phyloP scores from a whole-genome alignment of 2,797 vertebrate species.

The Characodon lateralis region DNA sequence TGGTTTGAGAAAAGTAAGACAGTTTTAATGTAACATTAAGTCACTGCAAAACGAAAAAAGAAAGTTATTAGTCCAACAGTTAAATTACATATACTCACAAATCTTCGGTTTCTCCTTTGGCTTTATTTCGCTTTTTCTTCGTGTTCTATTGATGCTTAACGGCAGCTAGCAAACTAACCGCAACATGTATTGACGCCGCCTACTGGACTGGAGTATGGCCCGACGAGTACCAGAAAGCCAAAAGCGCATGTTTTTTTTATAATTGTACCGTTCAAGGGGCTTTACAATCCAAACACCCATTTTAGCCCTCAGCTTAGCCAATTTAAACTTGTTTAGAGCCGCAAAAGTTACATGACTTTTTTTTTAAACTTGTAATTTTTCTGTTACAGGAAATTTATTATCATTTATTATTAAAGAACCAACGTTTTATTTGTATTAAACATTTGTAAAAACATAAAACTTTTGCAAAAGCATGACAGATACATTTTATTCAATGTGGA shows the following conservation, averaged over 20 bases:
- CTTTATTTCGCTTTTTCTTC: neutral
- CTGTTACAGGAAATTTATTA: too few relatives aligned
- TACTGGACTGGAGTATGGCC: neutral
- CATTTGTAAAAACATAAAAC: too few relatives aligned
- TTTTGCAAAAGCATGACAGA: too few relatives aligned
- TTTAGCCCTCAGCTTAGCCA: too few relatives aligned
- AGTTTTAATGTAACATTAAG: neutral
- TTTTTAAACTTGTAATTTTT: too few relatives aligned
- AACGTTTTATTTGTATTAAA: too few relatives aligned
- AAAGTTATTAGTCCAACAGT: neutral
- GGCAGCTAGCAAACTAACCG: neutral
- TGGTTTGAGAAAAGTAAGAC: neutral
- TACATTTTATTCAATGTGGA: too few relatives aligned
- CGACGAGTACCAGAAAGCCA: neutral
- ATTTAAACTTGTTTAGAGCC: too few relatives aligned
- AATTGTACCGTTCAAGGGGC: too few relatives aligned
- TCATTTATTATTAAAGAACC: too few relatives aligned
- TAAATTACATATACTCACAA: neutral
- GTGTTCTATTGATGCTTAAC: neutral
- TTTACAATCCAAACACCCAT: too few relatives aligned
- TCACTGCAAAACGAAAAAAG: neutral
- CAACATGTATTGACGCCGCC: neutral
- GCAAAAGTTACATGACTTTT: too few relatives aligned
- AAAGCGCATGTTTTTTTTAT: neutral
- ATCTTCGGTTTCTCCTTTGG: neutral